These are phyloP conservation scores for Pangasianodon hypophthalmus DNA, from an alignment of 2,113 vertebrate species.

Conservation along the genomic window DNA sequence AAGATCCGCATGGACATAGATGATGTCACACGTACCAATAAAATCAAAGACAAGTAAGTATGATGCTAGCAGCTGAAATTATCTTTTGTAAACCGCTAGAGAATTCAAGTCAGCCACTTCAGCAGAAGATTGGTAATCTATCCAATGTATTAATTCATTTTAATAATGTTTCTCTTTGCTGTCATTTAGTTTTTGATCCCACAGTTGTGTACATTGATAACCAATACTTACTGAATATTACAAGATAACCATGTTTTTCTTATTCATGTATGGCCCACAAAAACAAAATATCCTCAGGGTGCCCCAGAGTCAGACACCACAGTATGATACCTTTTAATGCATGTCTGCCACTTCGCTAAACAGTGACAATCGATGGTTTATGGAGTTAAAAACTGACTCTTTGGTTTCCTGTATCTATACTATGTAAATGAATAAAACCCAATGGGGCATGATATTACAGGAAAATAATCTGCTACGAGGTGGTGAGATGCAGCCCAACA, in stretches of 20 bases:
- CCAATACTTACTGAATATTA: not conserved
- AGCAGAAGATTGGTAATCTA: not conserved
- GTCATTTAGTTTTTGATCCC: not conserved
- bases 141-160: not conserved
- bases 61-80: not conserved
- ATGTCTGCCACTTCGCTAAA: not conserved
- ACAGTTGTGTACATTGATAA: not conserved
- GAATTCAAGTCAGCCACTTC: not conserved
- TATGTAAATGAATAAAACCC: not conserved
- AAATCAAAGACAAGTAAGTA: slow-evolving; percentile 85
- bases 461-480: not conserved
- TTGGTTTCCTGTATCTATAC: not conserved
- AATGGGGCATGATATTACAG: not conserved
- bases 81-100: not conserved
- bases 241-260: not conserved
- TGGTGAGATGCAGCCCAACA: not conserved
- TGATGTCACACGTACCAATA: slow-evolving; percentile 80
- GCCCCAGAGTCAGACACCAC: not conserved
- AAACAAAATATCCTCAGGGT: not conserved
- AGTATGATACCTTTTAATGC: not conserved
- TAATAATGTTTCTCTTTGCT: not conserved
- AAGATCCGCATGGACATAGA: slow-evolving; percentile 96
- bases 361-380: not conserved
- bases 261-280: not conserved
- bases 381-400: not conserved